Evolutionary conservation across 2,113 vertebrate species (phyloP), one percentile per base, ranked within the genome.

Genomic region (Callocephalon fimbriatum): DNA sequence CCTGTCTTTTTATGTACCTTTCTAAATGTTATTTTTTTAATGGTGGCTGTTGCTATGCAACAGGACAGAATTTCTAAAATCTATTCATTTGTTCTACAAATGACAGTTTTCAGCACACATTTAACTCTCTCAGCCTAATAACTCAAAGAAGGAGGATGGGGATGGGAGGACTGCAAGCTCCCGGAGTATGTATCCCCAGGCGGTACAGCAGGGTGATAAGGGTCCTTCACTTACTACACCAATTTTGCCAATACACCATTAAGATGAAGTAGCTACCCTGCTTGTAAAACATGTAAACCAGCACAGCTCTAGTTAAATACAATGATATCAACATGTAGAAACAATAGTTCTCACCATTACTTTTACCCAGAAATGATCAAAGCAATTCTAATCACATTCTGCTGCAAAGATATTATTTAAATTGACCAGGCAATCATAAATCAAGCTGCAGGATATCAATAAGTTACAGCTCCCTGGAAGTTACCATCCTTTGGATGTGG

Each of bases 41-140:
- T 84, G 82, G 76, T 81, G 56, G 47, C 79, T 94, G 97, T 95
- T 96, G 96, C 96, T 93, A 95, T 68, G 90, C 92, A 84, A 96
- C 96, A 63, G 76, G 66, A 65, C 82, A 89, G 90, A 81, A 91
- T 71, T 81, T 92, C 82, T 96, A 71, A 94, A 81, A 88, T 83
- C 95, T 83, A 62, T 93, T 96, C 75, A 83, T 86, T 85, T 94
- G 81, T 87, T 82, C 92, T 87, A 82, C 78, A 87, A 93, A 75
- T 86, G 80, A 89, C 70, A 94, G 87, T 85, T 91, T 94, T 90
- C 81, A 90, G 81, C 90, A 65, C 82, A 79, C 63, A 31, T 82
- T 96, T 93, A 88, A 92, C 85, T 93, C 78, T 87, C 75, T 76
- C 84, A 56, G 77, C n/a, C 85, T 66, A 61, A 70, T 58, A 82